Evolutionary conservation across 2,888 invertebrate genomes (phyloP).

Genomic region (Spodoptera exigua): DNA sequence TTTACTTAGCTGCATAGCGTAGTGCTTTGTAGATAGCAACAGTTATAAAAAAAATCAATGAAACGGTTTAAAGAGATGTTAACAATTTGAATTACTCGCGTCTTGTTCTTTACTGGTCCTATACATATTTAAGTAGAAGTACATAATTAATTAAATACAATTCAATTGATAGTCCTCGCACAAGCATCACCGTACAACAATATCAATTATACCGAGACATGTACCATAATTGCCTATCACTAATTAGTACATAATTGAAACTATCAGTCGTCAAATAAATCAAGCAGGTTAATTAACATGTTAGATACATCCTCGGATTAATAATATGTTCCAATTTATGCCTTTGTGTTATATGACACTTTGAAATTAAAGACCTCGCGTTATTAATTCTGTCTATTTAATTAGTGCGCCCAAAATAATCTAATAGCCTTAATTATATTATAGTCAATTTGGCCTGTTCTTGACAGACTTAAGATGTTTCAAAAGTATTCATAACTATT

Average conservation of each 20-base stretch:
- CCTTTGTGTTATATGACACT: slow-evolving; percentile 32
- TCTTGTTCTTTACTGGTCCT: no score
- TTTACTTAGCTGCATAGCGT: background rate
- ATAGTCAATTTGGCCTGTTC: slow-evolving; percentile 1
- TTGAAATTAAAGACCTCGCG: slow-evolving; percentile 12
- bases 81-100: background rate
- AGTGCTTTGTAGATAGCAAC: background rate
- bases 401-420: slow-evolving; percentile 3
- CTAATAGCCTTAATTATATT: slow-evolving; percentile 7
- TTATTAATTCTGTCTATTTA: slow-evolving; percentile 12
- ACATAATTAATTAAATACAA: no score
- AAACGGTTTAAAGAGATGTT: no score
- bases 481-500: slow-evolving; percentile 1
- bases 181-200: slow-evolving; percentile 32
- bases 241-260: slow-evolving; percentile 67
- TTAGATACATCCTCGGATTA: slow-evolving; percentile 44
- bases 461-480: slow-evolving; percentile 6
- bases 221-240: slow-evolving; percentile 54
- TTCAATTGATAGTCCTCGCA: background rate
- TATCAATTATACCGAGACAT: slow-evolving; percentile 44
- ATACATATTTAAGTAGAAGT: no score
- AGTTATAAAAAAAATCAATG: background rate
- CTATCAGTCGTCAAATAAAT: slow-evolving; percentile 66
- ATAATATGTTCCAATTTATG: slow-evolving; percentile 31
- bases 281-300: slow-evolving; percentile 62